phyloP scores from a whole-genome alignment of 2,888 invertebrate genomes.

The Tetragonula carbonaria region DNA sequence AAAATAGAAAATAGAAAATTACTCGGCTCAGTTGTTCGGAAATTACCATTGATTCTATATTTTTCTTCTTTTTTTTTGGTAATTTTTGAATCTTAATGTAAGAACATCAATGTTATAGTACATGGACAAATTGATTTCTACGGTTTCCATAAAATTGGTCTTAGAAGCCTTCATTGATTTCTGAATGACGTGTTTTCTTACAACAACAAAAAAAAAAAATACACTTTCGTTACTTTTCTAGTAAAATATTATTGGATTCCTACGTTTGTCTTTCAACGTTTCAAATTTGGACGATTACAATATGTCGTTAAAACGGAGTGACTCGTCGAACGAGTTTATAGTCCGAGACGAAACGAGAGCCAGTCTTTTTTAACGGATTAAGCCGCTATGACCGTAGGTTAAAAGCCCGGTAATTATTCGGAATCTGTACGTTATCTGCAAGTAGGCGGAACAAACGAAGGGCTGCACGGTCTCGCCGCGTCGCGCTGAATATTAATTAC shows the following conservation, averaged over 20 bases:
- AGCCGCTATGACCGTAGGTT: background rate
- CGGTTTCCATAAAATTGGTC: no score
- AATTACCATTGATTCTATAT: background rate
- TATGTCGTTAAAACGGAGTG: background rate
- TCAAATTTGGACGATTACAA: background rate
- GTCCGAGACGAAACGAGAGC: background rate
- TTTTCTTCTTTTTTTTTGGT: background rate
- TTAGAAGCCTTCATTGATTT: no score
- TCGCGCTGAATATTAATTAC: background rate
- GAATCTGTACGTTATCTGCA: background rate
- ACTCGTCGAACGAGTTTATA: background rate
- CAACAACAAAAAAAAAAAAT: no score
- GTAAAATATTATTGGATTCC: no score
- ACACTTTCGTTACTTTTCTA: no score
- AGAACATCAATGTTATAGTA: no score
- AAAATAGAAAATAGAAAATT: background rate
- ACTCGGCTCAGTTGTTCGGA: background rate
- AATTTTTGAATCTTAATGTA: background rate
- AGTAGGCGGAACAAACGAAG: constrained; percentile 11
- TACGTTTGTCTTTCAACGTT: no score
- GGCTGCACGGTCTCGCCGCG: background rate
- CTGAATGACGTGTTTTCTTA: no score
- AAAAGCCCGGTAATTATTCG: constrained; percentile 11
- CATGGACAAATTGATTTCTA: no score
- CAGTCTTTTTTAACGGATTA: background rate